These are phyloP conservation scores for Cephus cinctus DNA, from an alignment of 1,140 invertebrate species.

Conservation along the genomic window DNA sequence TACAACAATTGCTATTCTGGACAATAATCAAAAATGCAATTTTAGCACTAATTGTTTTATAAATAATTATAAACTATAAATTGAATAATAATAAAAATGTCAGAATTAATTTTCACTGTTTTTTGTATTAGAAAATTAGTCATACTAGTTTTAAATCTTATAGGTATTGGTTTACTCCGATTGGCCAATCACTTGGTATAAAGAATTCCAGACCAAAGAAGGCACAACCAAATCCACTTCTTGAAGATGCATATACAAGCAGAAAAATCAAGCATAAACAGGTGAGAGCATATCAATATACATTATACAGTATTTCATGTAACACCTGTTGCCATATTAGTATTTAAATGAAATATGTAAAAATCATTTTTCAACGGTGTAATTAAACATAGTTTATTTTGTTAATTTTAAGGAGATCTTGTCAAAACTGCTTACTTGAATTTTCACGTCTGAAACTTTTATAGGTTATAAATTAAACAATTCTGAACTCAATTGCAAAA, in stretches of 20 bases:
- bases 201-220: slow-evolving; percentile 74
- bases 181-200: slow-evolving; percentile 75
- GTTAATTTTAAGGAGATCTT: background rate
- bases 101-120: background rate
- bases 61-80: background rate
- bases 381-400: slow-evolving; percentile 1
- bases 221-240: slow-evolving; percentile 65
- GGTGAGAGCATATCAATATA: slow-evolving; percentile 51
- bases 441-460: no score
- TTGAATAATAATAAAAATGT: background rate
- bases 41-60: background rate
- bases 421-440: background rate
- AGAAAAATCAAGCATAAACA: slow-evolving; percentile 74
- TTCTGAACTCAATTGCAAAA: no score
- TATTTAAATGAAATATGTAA: background rate
- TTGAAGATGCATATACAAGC: slow-evolving; percentile 72
- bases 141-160: slow-evolving; percentile 37
- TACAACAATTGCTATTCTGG: background rate
- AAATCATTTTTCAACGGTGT: background rate
- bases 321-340: background rate
- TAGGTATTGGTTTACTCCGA: slow-evolving; percentile 76
- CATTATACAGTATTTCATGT: background rate
- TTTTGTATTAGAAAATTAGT: background rate
- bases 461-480: no score
- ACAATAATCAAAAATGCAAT: background rate